phyloP scores from a whole-genome alignment of 2,888 invertebrate genomes.

The Apodemia duryi region DNA sequence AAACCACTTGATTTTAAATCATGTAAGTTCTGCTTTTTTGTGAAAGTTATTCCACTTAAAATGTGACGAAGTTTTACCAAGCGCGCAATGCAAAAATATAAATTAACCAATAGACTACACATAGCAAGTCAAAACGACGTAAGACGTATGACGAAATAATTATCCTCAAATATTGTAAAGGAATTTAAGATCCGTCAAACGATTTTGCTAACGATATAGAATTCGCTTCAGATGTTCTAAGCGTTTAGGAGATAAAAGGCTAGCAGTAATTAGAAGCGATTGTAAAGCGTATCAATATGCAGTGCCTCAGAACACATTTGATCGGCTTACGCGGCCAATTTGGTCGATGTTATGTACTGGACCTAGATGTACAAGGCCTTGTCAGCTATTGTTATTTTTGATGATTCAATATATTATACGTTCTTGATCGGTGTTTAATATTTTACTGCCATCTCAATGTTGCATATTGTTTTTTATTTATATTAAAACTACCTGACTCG shows the following conservation, averaged over 20 bases:
- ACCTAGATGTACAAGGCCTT: slow-evolving; percentile 33
- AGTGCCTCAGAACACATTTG: slow-evolving; percentile 36
- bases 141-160: too few species aligned
- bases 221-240: slow-evolving; percentile 35
- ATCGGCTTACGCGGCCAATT: slow-evolving; percentile 37
- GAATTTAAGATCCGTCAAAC: slow-evolving; percentile 21
- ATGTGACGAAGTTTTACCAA: not conserved
- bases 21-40: too few species aligned
- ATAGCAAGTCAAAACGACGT: too few species aligned
- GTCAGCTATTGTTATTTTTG: slow-evolving; percentile 28
- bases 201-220: slow-evolving; percentile 29
- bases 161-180: slow-evolving; percentile 11
- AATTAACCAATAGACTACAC: not conserved
- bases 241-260: slow-evolving; percentile 1
- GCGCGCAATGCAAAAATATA: not conserved
- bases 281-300: slow-evolving; percentile 43
- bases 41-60: too few species aligned
- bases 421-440: not conserved
- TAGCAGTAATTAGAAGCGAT: slow-evolving; percentile 5
- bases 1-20: too few species aligned
- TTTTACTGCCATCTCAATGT: not conserved
- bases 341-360: slow-evolving; percentile 34
- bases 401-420: slow-evolving; percentile 26
- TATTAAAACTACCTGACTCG: too few species aligned
- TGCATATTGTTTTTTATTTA: too few species aligned